Evolutionary conservation across 2,888 invertebrate species (phyloP).

Genomic region (Chrysomela aeneicollis): DNA sequence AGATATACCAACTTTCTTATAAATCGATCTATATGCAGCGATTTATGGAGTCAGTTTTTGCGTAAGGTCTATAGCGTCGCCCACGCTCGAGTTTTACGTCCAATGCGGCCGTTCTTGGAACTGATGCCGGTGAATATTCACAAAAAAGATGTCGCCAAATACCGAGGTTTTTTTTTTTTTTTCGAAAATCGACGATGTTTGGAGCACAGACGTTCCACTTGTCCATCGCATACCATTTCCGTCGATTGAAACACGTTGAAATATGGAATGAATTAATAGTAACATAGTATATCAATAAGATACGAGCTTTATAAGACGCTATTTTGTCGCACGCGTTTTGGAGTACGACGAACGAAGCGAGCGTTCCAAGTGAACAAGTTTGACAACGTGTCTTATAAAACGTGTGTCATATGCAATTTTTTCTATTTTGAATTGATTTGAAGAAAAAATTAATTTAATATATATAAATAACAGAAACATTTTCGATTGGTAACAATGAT

Average conservation of each 20-base stretch:
- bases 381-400: no score
- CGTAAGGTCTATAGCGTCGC: slow-evolving; percentile 44
- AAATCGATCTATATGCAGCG: slow-evolving; percentile 54
- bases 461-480: no score
- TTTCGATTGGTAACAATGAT: no score
- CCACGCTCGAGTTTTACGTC: slow-evolving; percentile 24
- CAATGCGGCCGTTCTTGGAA: slow-evolving; percentile 8
- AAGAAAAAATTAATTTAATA: no score
- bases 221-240: background rate
- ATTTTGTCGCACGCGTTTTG: no score
- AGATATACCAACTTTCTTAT: slow-evolving; percentile 61
- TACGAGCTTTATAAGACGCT: no score
- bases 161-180: background rate
- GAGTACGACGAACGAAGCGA: no score
- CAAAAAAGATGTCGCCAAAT: background rate
- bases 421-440: no score
- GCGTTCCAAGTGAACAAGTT: no score
- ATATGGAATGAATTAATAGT: no score
- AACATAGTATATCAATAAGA: no score
- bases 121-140: background rate
- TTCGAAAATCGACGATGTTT: background rate
- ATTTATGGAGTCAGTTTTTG: slow-evolving; percentile 60
- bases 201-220: background rate
- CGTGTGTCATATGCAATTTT: no score
- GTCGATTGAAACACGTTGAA: background rate